Evolutionary conservation across 2,113 vertebrate species (phyloP).

Genomic region (Lethenteron reissneri): DNA sequence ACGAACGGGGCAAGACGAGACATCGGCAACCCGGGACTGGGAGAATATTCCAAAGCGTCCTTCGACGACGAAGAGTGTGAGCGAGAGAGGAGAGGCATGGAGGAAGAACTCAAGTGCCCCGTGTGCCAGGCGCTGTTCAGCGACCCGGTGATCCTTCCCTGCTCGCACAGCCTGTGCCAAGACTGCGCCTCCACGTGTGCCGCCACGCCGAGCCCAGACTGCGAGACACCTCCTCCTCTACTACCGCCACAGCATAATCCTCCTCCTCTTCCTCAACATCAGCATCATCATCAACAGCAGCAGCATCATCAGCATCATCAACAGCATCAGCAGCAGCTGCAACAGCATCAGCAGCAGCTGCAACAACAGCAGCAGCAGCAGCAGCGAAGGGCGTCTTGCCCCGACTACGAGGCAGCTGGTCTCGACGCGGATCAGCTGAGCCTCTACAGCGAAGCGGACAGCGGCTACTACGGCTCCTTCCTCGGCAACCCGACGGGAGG

Average conservation of each 20-base stretch:
- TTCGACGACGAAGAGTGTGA: too few species aligned
- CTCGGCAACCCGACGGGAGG: constrained; percentile 24
- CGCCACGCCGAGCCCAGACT: constrained; percentile 25
- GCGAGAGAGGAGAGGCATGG: constrained; percentile 27
- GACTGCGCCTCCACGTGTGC: constrained; percentile 70
- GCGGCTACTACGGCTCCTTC: constrained; percentile 87
- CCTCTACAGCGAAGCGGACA: constrained; percentile 79
- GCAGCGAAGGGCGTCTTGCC: constrained; percentile 9
- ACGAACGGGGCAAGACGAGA: too few species aligned
- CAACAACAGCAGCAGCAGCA: constrained; percentile 12
- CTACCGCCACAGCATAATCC: too few species aligned
- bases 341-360: neutral
- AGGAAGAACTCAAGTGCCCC: constrained; percentile 85
- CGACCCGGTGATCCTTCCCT: constrained; percentile 62
- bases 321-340: constrained; percentile 7
- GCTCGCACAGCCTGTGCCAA: constrained; percentile 72
- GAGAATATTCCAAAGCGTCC: too few species aligned
- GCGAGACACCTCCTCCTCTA: too few species aligned
- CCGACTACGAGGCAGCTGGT: constrained; percentile 11
- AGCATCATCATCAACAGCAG: too few species aligned
- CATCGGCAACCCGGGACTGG: too few species aligned
- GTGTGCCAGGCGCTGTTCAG: constrained; percentile 71
- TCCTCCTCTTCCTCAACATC: too few species aligned
- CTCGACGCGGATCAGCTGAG: constrained; percentile 58
- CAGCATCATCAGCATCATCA: too few species aligned